These are phyloP conservation scores for Anthrax anthrax DNA, from an alignment of 2,888 invertebrate species.

Conservation along the genomic window DNA sequence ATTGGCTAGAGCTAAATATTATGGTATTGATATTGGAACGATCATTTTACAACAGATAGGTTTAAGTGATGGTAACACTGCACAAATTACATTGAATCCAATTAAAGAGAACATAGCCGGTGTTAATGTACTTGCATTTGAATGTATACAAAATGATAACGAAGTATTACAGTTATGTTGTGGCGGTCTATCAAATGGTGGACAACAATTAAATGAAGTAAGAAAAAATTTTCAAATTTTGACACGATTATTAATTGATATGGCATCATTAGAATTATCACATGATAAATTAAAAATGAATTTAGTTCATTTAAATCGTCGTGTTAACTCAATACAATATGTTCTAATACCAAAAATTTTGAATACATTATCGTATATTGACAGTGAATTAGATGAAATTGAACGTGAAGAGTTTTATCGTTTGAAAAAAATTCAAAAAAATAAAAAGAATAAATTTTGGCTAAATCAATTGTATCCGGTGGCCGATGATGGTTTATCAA, in stretches of 20 bases:
- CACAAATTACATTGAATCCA: not conserved
- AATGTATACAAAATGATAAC: not conserved
- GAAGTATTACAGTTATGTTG: not conserved
- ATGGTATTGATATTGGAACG: conserved; percentile 1
- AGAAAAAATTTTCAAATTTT: not conserved
- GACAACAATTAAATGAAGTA: conserved; percentile 5
- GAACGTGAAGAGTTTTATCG: conserved; percentile 9
- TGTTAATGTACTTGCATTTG: not conserved
- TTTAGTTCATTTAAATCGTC: conserved; percentile 2
- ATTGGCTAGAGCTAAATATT: not conserved
- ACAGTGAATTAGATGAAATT: conserved; percentile 6
- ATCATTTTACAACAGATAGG: not conserved
- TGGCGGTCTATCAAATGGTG: conserved; percentile 6
- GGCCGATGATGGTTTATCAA: too few relatives aligned
- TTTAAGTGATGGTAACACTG: not conserved
- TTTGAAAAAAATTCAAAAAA: conserved; percentile 3
- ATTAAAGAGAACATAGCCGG: not conserved
- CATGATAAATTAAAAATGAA: not conserved
- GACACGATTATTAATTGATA: conserved; percentile 1
- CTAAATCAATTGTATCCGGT: too few relatives aligned
- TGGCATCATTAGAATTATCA: conserved; percentile 3
- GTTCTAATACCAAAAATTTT: conserved; percentile 7
- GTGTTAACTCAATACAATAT: conserved; percentile 7
- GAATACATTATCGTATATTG: conserved; percentile 6
- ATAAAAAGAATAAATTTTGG: too few relatives aligned